Percentiles rank a stretch among this genome's conserved stretches.
Conservation (phyloP, 2,113 vertebrate species). For the Percopsis transmontana region DNA sequence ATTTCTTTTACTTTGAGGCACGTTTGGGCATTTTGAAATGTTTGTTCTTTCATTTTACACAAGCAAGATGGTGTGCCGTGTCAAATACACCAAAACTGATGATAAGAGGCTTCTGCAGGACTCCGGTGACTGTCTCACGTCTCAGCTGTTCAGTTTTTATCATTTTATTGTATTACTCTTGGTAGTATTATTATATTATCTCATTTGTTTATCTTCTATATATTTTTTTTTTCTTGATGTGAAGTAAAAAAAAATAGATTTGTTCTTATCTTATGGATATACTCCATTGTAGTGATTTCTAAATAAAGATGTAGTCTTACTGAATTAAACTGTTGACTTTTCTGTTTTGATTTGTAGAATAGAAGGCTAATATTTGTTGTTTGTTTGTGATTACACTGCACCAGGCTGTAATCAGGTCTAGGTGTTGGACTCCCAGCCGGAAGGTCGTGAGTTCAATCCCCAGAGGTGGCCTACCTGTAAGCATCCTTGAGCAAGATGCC, state of each 20-base stretch:
- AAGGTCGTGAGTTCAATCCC: no score
- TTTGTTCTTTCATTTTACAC: not conserved
- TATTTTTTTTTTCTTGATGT: constrained; percentile 41
- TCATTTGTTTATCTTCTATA: constrained; percentile 41
- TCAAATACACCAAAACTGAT: constrained; percentile 3
- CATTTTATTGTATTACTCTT: constrained; percentile 48
- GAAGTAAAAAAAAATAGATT: constrained; percentile 29
- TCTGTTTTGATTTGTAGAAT: no score
- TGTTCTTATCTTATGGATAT: constrained; percentile 39
- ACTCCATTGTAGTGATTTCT: constrained; percentile 63
- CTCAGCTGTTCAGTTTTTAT: constrained; percentile 33
- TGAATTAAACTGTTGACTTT: constrained; percentile 7
- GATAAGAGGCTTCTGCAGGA: constrained; percentile 10
- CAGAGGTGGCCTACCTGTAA: no score
- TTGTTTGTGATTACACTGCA: not conserved
- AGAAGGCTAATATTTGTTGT: not conserved
- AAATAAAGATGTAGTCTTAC: constrained; percentile 68
- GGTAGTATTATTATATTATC: constrained; percentile 45
- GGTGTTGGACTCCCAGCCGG: no score
- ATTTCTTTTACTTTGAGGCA: not conserved
- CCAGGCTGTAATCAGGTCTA: no score
- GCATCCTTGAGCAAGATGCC: no score
- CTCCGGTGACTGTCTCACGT: not conserved
- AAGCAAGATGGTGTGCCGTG: not conserved
- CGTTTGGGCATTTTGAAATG: constrained; percentile 20